Evolutionary conservation across 2,888 invertebrate species (phyloP), one percentile per base, ranked within the genome.

Genomic region (Onchidella celtica): DNA sequence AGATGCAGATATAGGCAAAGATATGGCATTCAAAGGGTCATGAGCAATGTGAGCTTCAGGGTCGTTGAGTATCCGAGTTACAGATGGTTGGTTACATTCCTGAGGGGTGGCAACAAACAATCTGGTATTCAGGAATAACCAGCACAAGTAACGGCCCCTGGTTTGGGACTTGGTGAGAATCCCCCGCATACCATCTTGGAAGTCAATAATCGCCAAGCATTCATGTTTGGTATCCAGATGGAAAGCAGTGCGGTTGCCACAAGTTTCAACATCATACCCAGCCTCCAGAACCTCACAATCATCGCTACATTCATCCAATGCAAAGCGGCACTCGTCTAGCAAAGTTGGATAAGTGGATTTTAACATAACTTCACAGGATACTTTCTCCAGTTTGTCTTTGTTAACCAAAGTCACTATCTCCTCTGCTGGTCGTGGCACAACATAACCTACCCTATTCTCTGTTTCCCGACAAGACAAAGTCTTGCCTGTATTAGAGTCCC

Each of bases 21-120:
- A 66, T 14, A 77, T 77, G 0, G 68, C 68, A 2, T 38, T 79
- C 24, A 79, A 6, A n/a, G 70, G 78, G 61, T 79, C 70, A 40
- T 79, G 70, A 0, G 9, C 34, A 1, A 40, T 21, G 0, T 14
- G 34, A 0, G 78, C 69, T 21, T 68, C 11, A 0, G 2, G 3
- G 40, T 79, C 78, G 2, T 21, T 32, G 27, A 29, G 61, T 24
- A 79, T 70, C 34, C 21, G 24, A 27, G 6, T 61, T 1, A 79
- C 61, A 2, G 66, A 36, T 3, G 69, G 32, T 21, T 59, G 70
- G 66, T 79, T 79, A 27, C 78, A 79, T 11, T 79, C 14, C 21
- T 79, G 70, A 27, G 78, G 29, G 0, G 40, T 21, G 11, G 78
- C 29, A 1, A 79, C 55, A 34, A 79, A 79, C 24, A 79, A n/a